phyloP scores from a whole-genome alignment of 92 coral and sea anemone genomes.

The Virgularia gustaviana region DNA sequence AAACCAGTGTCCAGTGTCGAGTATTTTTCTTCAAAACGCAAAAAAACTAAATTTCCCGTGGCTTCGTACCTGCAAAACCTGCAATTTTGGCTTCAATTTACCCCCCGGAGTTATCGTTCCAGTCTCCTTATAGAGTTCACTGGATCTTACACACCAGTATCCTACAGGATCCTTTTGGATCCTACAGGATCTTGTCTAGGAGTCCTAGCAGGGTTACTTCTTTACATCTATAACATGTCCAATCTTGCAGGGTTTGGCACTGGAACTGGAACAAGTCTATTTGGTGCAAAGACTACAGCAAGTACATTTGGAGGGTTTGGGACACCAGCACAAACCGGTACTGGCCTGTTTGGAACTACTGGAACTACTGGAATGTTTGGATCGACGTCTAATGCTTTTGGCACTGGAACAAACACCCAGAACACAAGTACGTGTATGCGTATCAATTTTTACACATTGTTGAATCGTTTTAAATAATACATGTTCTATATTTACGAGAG shows the following conservation, averaged over 20 bases:
- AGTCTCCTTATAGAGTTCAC: too few relatives aligned
- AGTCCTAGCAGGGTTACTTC: neutral
- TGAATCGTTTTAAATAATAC: neutral
- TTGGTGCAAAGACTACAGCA: constrained; percentile 46
- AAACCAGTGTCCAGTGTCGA: too few relatives aligned
- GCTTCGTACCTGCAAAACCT: too few relatives aligned
- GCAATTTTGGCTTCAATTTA: too few relatives aligned
- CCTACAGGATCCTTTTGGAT: too few relatives aligned
- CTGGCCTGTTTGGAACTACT: constrained; percentile 57
- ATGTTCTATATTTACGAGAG: neutral
- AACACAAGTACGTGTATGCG: neutral
- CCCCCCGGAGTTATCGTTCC: too few relatives aligned
- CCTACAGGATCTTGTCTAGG: too few relatives aligned
- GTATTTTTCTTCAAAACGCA: too few relatives aligned
- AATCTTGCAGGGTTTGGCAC: constrained; percentile 25
- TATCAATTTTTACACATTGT: neutral
- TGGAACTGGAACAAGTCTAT: constrained; percentile 46
- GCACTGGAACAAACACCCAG: constrained; percentile 21
- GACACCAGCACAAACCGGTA: constrained; percentile 42
- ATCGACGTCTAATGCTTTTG: constrained; percentile 36
- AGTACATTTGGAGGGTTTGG: constrained; percentile 46
- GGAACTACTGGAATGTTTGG: constrained; percentile 57
- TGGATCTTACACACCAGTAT: too few relatives aligned
- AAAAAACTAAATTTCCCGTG: too few relatives aligned
- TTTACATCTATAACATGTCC: neutral